Conservation (phyloP, 1,140 invertebrate species). For the Diachasmimorpha longicaudata region DNA sequence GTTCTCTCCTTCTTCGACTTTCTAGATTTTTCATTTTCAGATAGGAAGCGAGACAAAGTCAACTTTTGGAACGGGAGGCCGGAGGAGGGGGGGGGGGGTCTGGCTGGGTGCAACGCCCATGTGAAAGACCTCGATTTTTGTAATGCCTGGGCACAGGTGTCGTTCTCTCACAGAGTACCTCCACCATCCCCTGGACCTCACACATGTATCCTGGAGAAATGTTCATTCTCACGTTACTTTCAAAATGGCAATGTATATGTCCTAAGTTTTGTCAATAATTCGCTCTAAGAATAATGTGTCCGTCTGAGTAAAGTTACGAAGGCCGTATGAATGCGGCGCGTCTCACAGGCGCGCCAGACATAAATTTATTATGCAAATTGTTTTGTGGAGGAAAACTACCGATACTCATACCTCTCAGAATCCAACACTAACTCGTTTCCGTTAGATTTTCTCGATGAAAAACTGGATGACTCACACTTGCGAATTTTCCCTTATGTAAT, state of each 20-base stretch:
- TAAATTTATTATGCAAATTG: conserved; percentile 33
- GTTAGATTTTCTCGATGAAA: background rate
- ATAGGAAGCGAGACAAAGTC: conserved; percentile 1
- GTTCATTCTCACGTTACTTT: conserved; percentile 2
- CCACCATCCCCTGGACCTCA: background rate
- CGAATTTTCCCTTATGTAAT: conserved; percentile 25
- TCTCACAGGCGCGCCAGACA: conserved; percentile 20
- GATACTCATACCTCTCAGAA: background rate
- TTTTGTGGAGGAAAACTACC: conserved; percentile 17
- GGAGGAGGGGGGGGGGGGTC: background rate
- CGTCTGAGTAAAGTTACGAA: conserved; percentile 20
- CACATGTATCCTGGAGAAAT: background rate
- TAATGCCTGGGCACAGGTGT: conserved; percentile 4
- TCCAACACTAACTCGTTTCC: background rate
- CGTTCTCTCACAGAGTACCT: background rate
- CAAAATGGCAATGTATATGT: background rate
- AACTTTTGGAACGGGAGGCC: background rate
- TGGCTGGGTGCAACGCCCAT: background rate
- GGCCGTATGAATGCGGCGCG: background rate
- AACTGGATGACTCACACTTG: background rate
- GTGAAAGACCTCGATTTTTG: conserved; percentile 1
- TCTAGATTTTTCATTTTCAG: background rate
- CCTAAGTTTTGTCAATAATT: conserved; percentile 25
- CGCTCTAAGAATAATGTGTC: conserved; percentile 23
- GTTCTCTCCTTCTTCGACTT: background rate